Conservation (phyloP, 2,797 vertebrate genomes). For the Rhinichthys osculus region DNA sequence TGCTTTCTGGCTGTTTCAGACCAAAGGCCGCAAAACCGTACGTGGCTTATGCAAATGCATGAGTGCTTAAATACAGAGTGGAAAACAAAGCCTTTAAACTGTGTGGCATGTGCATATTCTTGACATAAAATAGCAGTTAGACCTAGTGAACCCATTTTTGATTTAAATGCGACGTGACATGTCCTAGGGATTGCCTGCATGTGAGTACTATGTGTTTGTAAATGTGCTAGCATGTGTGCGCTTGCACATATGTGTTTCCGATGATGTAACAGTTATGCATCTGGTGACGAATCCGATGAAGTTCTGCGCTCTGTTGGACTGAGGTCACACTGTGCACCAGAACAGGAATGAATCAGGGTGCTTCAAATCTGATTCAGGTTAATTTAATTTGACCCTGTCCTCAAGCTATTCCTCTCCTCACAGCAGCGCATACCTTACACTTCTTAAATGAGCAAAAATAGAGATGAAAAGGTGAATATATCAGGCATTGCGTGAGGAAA, state of each 20-base stretch:
- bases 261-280: background rate
- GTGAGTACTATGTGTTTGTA: background rate
- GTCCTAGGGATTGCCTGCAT: conserved; percentile 11
- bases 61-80: background rate
- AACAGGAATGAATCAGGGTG: conserved; percentile 1
- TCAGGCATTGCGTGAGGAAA: background rate
- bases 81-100: conserved; percentile 16
- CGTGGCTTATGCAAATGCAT: conserved; percentile 18
- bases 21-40: background rate
- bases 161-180: conserved; percentile 26
- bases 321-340: conserved; percentile 22
- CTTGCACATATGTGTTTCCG: background rate
- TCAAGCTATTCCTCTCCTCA: conserved; percentile 14
- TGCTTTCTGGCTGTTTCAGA: conserved; percentile 34
- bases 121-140: background rate
- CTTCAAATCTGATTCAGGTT: conserved; percentile 26
- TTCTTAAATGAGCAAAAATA: background rate
- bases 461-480: background rate
- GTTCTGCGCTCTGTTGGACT: background rate
- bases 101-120: background rate
- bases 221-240: conserved; percentile 1
- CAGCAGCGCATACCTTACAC: background rate
- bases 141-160: conserved; percentile 15
- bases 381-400: conserved; percentile 28
- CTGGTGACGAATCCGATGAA: background rate